Conservation (phyloP, 2,113 vertebrate species). For the Cyanoderma ruficeps region DNA sequence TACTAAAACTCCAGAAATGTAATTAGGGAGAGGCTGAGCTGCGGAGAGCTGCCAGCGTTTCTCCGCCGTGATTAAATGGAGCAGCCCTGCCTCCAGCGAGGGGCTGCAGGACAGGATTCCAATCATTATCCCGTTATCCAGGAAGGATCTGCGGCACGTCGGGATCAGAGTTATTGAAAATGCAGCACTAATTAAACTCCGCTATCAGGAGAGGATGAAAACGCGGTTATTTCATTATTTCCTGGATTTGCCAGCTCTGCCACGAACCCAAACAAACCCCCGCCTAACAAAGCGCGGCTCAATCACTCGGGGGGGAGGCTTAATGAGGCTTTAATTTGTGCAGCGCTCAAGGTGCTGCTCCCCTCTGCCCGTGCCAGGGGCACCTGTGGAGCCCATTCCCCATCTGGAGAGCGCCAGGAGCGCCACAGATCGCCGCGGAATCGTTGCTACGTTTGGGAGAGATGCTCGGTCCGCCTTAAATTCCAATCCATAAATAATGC, state of each 20-base stretch:
- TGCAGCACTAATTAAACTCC: slow-evolving; percentile 81
- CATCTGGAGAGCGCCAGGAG: not conserved
- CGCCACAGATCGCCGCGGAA: not conserved
- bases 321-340: slow-evolving; percentile 72
- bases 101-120: slow-evolving; percentile 73
- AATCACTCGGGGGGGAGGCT: slow-evolving; percentile 29
- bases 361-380: not conserved
- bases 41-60: slow-evolving; percentile 77
- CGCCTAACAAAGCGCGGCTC: slow-evolving; percentile 44
- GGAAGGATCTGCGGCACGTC: slow-evolving; percentile 70
- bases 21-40: slow-evolving; percentile 79
- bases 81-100: slow-evolving; percentile 72
- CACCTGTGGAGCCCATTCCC: not conserved
- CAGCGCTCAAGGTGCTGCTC: slow-evolving; percentile 37
- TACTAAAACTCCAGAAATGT: slow-evolving; percentile 78
- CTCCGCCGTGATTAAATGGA: slow-evolving; percentile 76
- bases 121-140: slow-evolving; percentile 78
- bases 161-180: slow-evolving; percentile 71
- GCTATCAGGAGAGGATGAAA: slow-evolving; percentile 37
- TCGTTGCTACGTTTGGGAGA: not conserved
- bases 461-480: accelerated
- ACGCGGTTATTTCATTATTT: slow-evolving; percentile 72
- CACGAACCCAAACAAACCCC: slow-evolving; percentile 45
- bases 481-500: accelerated
- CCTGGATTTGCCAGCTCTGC: slow-evolving; percentile 48